These are phyloP conservation scores for Vulpes vulpes DNA, from an alignment of 2,113 vertebrate species.

Conservation along the genomic window DNA sequence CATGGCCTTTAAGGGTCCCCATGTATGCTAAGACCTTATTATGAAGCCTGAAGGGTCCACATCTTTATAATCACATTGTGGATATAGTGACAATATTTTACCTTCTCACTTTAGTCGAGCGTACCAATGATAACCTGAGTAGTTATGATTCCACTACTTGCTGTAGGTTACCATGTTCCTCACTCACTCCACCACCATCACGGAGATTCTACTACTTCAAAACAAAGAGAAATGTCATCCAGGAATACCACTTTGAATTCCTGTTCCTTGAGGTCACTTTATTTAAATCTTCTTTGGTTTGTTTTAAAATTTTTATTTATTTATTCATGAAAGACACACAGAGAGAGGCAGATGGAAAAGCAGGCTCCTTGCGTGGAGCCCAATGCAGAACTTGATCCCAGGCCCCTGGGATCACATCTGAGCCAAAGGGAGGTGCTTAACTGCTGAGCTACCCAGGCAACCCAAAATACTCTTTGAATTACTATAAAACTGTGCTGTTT, in stretches of 20 bases:
- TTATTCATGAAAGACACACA: no score
- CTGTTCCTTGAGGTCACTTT: not conserved
- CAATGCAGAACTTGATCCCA: no score
- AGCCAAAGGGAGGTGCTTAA: no score
- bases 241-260: not conserved
- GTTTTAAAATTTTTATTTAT: no score
- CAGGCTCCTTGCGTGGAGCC: no score
- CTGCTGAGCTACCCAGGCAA: no score
- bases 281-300: not conserved
- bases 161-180: not conserved
- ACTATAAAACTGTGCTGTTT: not conserved
- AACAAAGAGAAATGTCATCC: not conserved
- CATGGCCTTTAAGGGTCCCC: not conserved
- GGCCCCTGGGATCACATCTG: no score
- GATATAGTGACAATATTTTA: not conserved
- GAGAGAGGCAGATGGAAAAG: no score
- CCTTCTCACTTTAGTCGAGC: not conserved
- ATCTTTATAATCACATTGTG: not conserved
- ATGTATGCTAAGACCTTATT: not conserved
- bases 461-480: not conserved
- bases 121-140: not conserved
- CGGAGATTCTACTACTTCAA: not conserved
- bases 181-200: accelerated
- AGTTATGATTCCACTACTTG: not conserved
- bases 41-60: not conserved